These are phyloP conservation scores for Todus mexicanus DNA, from an alignment of 2,797 vertebrate species.

Conservation along the genomic window DNA sequence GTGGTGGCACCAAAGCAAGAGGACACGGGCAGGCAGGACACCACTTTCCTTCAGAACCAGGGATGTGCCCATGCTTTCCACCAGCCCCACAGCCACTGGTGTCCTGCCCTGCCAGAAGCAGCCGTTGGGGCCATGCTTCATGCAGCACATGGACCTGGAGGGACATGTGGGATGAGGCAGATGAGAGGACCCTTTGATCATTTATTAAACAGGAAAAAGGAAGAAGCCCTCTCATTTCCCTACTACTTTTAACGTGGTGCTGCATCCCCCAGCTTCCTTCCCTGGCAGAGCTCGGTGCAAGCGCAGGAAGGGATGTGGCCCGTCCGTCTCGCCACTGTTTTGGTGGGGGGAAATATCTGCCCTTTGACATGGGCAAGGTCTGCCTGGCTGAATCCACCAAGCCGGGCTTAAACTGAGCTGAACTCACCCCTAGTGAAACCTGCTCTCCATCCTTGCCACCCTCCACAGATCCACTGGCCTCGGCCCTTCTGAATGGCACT, in stretches of 20 bases:
- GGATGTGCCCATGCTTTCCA: accelerated
- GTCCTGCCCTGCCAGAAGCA: background rate
- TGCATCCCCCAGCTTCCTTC: background rate
- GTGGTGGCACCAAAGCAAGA: accelerated
- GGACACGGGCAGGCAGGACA: accelerated
- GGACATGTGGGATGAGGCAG: background rate
- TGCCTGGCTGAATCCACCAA: background rate
- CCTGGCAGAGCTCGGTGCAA: accelerated
- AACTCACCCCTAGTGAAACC: background rate
- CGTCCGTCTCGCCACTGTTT: background rate
- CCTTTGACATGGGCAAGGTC: accelerated
- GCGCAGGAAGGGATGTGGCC: background rate
- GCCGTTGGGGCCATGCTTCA: background rate
- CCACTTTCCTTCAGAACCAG: too few relatives aligned
- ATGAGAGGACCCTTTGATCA: background rate
- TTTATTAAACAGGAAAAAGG: background rate
- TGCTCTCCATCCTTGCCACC: background rate
- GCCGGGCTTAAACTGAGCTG: background rate
- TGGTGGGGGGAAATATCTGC: background rate
- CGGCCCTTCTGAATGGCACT: accelerated
- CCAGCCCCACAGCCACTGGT: accelerated
- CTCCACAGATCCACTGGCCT: background rate
- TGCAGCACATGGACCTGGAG: accelerated
- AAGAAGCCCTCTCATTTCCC: background rate
- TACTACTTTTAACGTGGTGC: background rate